Conservation (phyloP, 2,797 vertebrate species). For the Notolepis coatsorum region DNA sequence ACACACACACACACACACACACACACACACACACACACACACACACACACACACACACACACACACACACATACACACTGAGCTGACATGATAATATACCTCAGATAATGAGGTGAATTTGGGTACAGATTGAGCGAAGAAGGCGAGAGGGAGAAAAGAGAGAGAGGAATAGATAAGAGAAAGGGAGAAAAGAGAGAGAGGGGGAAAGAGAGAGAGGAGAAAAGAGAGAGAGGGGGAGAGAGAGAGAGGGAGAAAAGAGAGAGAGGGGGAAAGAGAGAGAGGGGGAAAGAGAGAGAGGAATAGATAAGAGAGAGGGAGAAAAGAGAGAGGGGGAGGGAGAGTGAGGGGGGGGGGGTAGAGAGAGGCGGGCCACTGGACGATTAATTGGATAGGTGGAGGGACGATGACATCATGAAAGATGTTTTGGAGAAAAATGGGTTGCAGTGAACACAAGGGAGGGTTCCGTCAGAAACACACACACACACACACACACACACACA, state of each 20-base stretch:
- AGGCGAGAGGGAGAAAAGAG: constrained; percentile 8
- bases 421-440: constrained; percentile 51
- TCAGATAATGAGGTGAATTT: constrained; percentile 67
- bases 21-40: too few species aligned
- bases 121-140: constrained; percentile 44
- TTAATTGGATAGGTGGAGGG: constrained; percentile 62
- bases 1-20: constrained; percentile 31
- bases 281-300: background rate
- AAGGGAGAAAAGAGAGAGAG: constrained; percentile 25
- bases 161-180: constrained; percentile 18
- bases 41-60: background rate
- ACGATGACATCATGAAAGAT: constrained; percentile 70
- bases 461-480: constrained; percentile 61
- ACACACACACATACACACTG: constrained; percentile 33
- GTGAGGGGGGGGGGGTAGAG: constrained; percentile 23
- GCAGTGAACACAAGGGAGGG: constrained; percentile 57
- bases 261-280: constrained; percentile 6
- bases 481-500: constrained; percentile 51
- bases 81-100: constrained; percentile 55
- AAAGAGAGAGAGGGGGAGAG: constrained; percentile 15
- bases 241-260: background rate
- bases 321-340: constrained; percentile 15
- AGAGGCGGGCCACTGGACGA: constrained; percentile 26
- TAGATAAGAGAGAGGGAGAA: background rate
- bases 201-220: constrained; percentile 9